Evolutionary conservation across 92 coral and sea anemone species (phyloP), one percentile per base, ranked within the genome.

Genomic region (Umimayanthus kanabou): DNA sequence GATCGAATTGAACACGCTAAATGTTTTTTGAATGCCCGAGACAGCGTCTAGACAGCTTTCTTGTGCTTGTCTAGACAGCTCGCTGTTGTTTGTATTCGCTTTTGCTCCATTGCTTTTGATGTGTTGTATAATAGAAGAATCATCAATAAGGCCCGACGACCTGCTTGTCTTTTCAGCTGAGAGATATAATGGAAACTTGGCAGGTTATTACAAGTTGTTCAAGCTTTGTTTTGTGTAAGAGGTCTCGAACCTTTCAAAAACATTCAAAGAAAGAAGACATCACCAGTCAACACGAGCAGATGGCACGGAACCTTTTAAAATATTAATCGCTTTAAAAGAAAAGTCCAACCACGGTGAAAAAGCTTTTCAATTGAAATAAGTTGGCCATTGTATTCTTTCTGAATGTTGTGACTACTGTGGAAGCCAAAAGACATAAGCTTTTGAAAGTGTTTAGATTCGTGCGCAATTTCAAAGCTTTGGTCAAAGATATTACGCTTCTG

Each of bases 31-130:
- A 69, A 88, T 18, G 61, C 71, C 57, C 79, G 89, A 91, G 96
- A 82, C 96, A 66, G 10, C 77, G 98, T 95, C 98, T 95, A 95
- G 98, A 95, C 98, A 13, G 7, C 77, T 79, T 92, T 92, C 89
- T 85, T 89, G 81, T 84, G 73, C 10, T 47, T 81, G 94, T 92
- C 94, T 92, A 92, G 94, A 92, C 94, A 45, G 39, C 49, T 66
- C 79, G 82, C 78, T 87, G 90, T 75, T 89, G 89, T 82, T 61
- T 79, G 85, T 75, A 61, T 90, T 92, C 88, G 79, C 71, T 71
- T 74, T 91, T 91, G 92, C 90, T 85, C 88, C 87, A 91, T 73
- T 83, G 90, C 85, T 85, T 90, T 73, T 88, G 81, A 81, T 85
- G 88, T 89, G 90, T 83, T 85, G 83, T 64, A 86, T 69, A 85